Evolutionary conservation across 35 echinoderm and acorn worm genomes (phyloP), one percentile per base, ranked within the genome.

Genomic region (Patiria miniata): DNA sequence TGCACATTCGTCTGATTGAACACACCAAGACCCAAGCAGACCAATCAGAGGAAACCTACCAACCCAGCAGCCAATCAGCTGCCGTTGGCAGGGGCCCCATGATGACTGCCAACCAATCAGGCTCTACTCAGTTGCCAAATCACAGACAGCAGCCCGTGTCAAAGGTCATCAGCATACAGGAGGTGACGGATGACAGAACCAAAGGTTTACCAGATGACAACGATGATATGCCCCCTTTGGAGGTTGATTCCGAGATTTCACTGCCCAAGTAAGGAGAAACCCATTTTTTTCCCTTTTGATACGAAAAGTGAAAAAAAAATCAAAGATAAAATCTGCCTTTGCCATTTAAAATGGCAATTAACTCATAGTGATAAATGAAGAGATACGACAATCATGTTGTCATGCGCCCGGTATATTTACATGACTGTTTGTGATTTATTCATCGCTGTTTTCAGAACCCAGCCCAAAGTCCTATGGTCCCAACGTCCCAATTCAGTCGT

Each of bases 381-480:
- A n/a, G n/a, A n/a, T n/a, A n/a, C n/a, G n/a, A n/a, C n/a, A n/a
- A n/a, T n/a, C n/a, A n/a, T n/a, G n/a, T n/a, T n/a, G n/a, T n/a
- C n/a, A n/a, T n/a, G n/a, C n/a, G n/a, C n/a, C n/a, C 12, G 42
- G 12, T 4, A 47, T 47, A 47, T 47, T 47, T 47, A 6, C 4
- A 47, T 4, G 12, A 6, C 42, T 47, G 4, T 47, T 4, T 4
- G 42, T 4, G 42, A 47, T 47, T 47, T 12, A 47, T 47, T 47
- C 12, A 6, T 6, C 12, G 42, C 42, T 47, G 12, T 47, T 17
- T 42, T 3, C 81, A 94, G 92, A 9, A 52, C 50, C 32, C 93
- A 95, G 78, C 93, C 93, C 4, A 77, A 78, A 54, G 88, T 95
- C 38, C 36, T 81, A 22, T 95, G 93, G 93, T 90, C 88, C 7